Conservation (phyloP, 2,797 vertebrate species). For the Neopelma chrysocephalum region DNA sequence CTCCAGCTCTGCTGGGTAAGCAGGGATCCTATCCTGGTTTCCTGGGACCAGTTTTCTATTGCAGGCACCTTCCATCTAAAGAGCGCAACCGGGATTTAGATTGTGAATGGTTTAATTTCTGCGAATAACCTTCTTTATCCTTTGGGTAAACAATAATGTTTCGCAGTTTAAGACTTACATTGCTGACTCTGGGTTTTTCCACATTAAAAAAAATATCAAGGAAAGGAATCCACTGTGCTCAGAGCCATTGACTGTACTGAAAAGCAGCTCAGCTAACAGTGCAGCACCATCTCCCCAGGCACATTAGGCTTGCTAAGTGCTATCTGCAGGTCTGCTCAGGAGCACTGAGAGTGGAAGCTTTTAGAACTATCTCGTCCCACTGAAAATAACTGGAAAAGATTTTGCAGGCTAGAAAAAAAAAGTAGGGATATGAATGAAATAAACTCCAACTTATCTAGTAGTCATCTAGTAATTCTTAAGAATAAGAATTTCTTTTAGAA, state of each 20-base stretch:
- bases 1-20: background rate
- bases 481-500: background rate
- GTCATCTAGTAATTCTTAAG: background rate
- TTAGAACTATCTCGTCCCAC: background rate
- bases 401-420: background rate
- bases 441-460: background rate
- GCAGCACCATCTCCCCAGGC: background rate
- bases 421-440: background rate
- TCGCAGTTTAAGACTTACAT: background rate
- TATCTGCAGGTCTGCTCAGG: background rate
- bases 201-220: background rate
- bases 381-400: background rate
- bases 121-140: background rate
- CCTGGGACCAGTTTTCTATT: background rate
- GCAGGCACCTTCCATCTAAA: background rate
- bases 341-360: background rate
- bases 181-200: background rate
- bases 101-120: background rate
- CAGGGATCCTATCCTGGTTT: background rate
- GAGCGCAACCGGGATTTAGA: background rate
- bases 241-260: background rate
- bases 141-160: background rate
- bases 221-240: background rate
- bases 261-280: background rate
- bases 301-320: background rate